Conservation (phyloP, 2,113 vertebrate species). For the Anolis carolinensis region DNA sequence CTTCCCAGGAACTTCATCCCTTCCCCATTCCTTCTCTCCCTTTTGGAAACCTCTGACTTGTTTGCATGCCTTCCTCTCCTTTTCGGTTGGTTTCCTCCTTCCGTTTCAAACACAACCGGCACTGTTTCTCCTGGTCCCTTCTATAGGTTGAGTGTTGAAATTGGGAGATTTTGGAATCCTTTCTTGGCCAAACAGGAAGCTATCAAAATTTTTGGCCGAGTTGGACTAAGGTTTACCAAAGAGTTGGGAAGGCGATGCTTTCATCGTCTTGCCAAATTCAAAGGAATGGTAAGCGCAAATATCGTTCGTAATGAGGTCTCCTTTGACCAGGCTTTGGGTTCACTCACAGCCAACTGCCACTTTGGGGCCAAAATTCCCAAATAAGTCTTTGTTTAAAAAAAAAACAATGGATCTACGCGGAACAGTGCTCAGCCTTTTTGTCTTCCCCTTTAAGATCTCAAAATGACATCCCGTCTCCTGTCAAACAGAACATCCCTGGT, state of each 20-base stretch:
- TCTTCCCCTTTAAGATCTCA: not conserved
- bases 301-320: not conserved
- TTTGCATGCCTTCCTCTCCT: constrained; percentile 75
- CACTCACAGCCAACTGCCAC: no score
- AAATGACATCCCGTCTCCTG: not conserved
- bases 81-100: constrained; percentile 69
- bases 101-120: constrained; percentile 69
- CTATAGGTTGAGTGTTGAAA: no score
- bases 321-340: no score
- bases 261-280: not conserved
- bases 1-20: constrained; percentile 54
- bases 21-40: constrained; percentile 40
- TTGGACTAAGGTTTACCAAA: not conserved
- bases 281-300: not conserved
- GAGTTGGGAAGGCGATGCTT: no score
- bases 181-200: not conserved
- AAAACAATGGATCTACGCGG: constrained; percentile 77
- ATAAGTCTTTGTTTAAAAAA: constrained; percentile 27
- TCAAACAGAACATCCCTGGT: not conserved
- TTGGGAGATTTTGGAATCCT: no score
- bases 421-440: constrained; percentile 12
- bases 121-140: constrained; percentile 63
- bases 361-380: no score
- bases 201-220: not conserved
- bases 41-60: constrained; percentile 39